phyloP scores from a whole-genome alignment of 2,888 invertebrate genomes.

The Saturnia japonica region DNA sequence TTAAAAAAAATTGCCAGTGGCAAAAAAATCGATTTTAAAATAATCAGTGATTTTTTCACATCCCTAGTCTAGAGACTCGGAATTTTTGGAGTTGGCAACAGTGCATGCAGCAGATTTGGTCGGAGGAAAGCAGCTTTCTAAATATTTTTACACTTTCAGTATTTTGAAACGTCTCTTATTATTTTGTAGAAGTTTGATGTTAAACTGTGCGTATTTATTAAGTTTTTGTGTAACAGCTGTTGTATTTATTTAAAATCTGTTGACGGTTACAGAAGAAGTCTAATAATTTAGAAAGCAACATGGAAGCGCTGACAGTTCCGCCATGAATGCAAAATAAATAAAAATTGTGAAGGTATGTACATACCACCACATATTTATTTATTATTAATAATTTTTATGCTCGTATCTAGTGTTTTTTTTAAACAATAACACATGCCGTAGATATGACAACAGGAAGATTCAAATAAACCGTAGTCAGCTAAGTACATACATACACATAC shows the following conservation, averaged over 20 bases:
- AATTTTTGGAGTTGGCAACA: too few relatives aligned
- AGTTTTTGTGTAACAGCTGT: not conserved
- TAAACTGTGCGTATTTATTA: conserved; percentile 14
- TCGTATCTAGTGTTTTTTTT: conserved; percentile 35
- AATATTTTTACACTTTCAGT: conserved; percentile 48
- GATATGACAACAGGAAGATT: conserved; percentile 20
- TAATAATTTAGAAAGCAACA: conserved; percentile 77
- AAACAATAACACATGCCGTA: conserved; percentile 38
- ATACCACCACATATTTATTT: conserved; percentile 33
- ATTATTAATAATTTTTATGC: conserved; percentile 29
- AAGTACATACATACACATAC: conserved; percentile 5
- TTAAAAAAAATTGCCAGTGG: too few relatives aligned
- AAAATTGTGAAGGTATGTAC: conserved; percentile 71
- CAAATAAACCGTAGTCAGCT: conserved; percentile 28
- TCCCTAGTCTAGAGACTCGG: too few relatives aligned
- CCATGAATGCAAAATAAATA: conserved; percentile 83
- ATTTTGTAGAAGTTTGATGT: conserved; percentile 31
- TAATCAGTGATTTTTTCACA: too few relatives aligned
- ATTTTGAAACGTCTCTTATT: conserved; percentile 39
- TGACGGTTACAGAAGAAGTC: conserved; percentile 15
- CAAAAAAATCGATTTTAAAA: too few relatives aligned
- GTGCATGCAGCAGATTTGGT: conserved; percentile 19
- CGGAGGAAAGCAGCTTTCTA: conserved; percentile 77
- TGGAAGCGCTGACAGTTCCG: conserved; percentile 83
- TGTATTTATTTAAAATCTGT: conserved; percentile 4